A percentile compares a stretch with the other conserved stretches of the same genome.
Conservation (phyloP, 1,140 invertebrate species). For the Nymphalis io region DNA sequence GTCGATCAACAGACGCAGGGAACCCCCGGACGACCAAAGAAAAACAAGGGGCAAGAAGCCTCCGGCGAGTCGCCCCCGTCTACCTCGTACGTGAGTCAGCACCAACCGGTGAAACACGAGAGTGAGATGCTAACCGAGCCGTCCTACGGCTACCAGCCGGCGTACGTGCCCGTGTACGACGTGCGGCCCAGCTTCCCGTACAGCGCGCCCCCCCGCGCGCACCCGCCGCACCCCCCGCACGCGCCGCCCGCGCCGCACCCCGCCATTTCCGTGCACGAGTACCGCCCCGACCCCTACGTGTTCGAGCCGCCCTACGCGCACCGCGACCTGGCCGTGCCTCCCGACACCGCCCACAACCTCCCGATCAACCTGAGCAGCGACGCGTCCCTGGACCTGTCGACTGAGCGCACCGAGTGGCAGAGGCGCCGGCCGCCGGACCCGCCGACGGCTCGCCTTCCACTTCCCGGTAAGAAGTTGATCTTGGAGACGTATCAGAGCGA, state of each 20-base stretch:
- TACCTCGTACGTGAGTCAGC: constrained; percentile 58
- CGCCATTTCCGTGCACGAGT: constrained; percentile 51
- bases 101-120: constrained; percentile 64
- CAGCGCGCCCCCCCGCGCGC: constrained; percentile 54
- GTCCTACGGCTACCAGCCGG: constrained; percentile 54
- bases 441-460: constrained; percentile 55
- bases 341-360: constrained; percentile 56
- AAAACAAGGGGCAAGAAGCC: constrained; percentile 65
- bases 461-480: constrained; percentile 79
- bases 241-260: constrained; percentile 38
- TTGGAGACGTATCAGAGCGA: constrained; percentile 78
- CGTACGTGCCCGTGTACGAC: constrained; percentile 58
- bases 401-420: constrained; percentile 63
- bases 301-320: constrained; percentile 62
- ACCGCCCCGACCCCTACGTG: constrained; percentile 59
- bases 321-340: constrained; percentile 55
- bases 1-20: constrained; percentile 54
- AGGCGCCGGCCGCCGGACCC: constrained; percentile 66
- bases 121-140: constrained; percentile 51
- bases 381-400: constrained; percentile 66
- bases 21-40: constrained; percentile 69
- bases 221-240: constrained; percentile 43
- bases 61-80: constrained; percentile 64
- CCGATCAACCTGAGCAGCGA: constrained; percentile 76
- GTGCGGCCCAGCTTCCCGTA: constrained; percentile 55